phyloP scores from a whole-genome alignment of 2,888 invertebrate species.

The Parascotia fuliginaria region DNA sequence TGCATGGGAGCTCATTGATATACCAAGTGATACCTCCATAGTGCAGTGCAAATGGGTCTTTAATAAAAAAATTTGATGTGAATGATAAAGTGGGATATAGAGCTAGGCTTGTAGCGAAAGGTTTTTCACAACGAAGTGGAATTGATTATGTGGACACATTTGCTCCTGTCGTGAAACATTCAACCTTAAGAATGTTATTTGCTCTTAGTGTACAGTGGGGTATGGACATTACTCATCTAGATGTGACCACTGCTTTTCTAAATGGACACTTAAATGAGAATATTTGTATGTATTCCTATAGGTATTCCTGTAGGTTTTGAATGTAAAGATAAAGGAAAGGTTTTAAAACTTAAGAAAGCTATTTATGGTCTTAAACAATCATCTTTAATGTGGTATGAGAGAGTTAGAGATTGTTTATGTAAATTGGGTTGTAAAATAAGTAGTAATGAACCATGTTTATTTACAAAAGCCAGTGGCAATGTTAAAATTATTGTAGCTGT shows the following conservation, averaged over 20 bases:
- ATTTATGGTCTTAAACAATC: conserved; percentile 34
- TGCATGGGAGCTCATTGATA: neutral
- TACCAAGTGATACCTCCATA: neutral
- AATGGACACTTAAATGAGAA: conserved; percentile 20
- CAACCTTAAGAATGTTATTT: conserved; percentile 27
- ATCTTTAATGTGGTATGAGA: conserved; percentile 19
- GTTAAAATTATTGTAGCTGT: neutral
- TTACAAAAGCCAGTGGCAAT: neutral
- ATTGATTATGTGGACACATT: conserved; percentile 8
- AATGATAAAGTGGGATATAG: conserved; percentile 19
- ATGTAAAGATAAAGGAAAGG: conserved; percentile 12
- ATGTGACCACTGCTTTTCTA: conserved; percentile 24
- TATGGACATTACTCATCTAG: conserved; percentile 18
- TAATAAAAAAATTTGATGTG: conserved; percentile 18
- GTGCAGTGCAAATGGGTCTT: conserved; percentile 16
- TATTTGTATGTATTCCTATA: conserved; percentile 24
- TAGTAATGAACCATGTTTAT: neutral
- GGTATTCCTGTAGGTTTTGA: conserved; percentile 12
- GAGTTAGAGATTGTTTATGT: neutral
- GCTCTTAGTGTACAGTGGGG: conserved; percentile 13
- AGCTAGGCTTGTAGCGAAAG: conserved; percentile 1
- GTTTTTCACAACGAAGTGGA: conserved; percentile 12
- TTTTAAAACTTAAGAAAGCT: conserved; percentile 21
- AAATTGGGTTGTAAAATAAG: neutral
- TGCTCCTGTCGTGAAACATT: conserved; percentile 15